Evolutionary conservation across 1,140 invertebrate species (phyloP).

Genomic region (Sycobia sp.): DNA sequence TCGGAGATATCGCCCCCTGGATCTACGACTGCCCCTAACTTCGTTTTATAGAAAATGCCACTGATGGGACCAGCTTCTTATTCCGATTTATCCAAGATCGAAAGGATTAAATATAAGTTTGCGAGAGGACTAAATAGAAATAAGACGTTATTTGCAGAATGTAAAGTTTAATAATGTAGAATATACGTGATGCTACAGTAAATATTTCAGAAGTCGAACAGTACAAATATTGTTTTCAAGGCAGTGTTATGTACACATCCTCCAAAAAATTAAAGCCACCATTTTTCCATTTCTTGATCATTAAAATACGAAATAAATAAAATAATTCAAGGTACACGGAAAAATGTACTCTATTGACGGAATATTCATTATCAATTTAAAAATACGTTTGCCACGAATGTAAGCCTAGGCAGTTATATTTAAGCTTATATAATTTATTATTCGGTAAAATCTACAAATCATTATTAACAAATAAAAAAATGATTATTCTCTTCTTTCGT

Average conservation of each 20-base stretch:
- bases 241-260: slow-evolving; percentile 29
- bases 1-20: no score
- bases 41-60: no score
- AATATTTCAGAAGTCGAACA: slow-evolving; percentile 17
- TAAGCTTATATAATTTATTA: background rate
- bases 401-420: slow-evolving; percentile 14
- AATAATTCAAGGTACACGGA: background rate
- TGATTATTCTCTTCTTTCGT: background rate
- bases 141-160: slow-evolving; percentile 6
- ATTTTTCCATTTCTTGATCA: background rate
- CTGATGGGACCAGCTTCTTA: no score
- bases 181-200: slow-evolving; percentile 31
- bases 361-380: background rate
- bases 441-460: slow-evolving; percentile 4
- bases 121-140: background rate
- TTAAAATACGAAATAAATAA: background rate
- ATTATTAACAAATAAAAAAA: slow-evolving; percentile 7
- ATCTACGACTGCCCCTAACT: no score
- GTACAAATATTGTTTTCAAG: slow-evolving; percentile 24
- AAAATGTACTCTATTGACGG: background rate
- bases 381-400: slow-evolving; percentile 11
- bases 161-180: slow-evolving; percentile 31
- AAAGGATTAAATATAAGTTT: no score
- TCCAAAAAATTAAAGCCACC: slow-evolving; percentile 5
- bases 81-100: no score